These are phyloP conservation scores for Brachionus rotundiformis DNA, from an alignment of 1,140 invertebrate species.

Conservation along the genomic window DNA sequence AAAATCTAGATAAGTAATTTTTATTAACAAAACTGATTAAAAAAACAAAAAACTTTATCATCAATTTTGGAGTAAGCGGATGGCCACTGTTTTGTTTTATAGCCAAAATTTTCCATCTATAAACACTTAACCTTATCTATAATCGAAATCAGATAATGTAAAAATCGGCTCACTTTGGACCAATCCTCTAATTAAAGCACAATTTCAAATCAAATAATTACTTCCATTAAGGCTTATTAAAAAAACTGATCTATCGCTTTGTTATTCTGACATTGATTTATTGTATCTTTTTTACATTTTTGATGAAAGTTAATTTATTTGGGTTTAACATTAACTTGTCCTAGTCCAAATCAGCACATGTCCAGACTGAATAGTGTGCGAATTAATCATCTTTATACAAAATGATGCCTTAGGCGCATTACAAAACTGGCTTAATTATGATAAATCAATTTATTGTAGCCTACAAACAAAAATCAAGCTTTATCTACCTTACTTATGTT, in stretches of 20 bases:
- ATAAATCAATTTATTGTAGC: slow-evolving; percentile 10
- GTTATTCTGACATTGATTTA: slow-evolving; percentile 42
- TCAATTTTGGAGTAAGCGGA: no score
- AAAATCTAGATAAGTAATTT: neutral
- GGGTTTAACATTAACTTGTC: neutral
- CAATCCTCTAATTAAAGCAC: neutral
- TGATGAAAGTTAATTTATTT: slow-evolving; percentile 27
- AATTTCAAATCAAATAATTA: neutral
- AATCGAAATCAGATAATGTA: slow-evolving; percentile 46
- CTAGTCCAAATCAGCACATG: neutral
- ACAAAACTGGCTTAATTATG: slow-evolving; percentile 25
- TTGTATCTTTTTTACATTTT: slow-evolving; percentile 32
- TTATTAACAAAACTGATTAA: neutral
- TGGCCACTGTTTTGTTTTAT: neutral
- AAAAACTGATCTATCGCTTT: neutral
- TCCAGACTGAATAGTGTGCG: neutral
- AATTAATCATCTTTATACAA: neutral
- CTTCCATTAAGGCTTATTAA: neutral
- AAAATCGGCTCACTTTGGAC: neutral
- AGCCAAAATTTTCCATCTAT: neutral
- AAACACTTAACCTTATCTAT: slow-evolving; percentile 24
- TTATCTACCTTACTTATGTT: slow-evolving; percentile 19
- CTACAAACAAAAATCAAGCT: neutral
- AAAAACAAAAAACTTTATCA: no score
- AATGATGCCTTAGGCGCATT: neutral